Percentiles rank a stretch among this genome's conserved stretches.
Conservation (phyloP, 1,140 invertebrate genomes). For the Hypothenemus hampei region DNA sequence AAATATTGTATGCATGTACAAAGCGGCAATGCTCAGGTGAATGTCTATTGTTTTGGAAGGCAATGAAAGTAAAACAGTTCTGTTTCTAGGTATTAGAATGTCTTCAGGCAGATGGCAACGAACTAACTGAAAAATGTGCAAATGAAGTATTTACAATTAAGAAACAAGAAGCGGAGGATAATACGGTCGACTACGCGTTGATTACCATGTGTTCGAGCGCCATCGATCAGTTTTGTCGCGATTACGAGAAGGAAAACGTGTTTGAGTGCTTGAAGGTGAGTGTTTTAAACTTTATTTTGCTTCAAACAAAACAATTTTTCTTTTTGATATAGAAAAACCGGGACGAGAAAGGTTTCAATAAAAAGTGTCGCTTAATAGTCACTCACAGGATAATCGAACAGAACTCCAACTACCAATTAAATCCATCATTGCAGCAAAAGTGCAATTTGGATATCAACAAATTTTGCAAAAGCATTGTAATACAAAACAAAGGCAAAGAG, state of each 20-base stretch:
- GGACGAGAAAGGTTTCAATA: conserved; percentile 76
- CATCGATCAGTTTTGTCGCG: conserved; percentile 74
- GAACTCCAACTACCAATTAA: conserved; percentile 88
- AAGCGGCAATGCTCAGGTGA: conserved; percentile 73
- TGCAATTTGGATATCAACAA: conserved; percentile 70
- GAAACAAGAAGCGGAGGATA: conserved; percentile 79
- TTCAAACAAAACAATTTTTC: not conserved
- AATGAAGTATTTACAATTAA: conserved; percentile 77
- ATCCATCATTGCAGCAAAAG: conserved; percentile 75
- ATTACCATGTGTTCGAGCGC: conserved; percentile 77
- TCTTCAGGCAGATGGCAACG: conserved; percentile 63
- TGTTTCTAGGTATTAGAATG: conserved; percentile 75
- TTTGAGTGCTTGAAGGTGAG: conserved; percentile 66
- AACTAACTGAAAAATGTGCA: conserved; percentile 67
- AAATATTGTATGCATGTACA: conserved; percentile 66
- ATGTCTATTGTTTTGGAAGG: conserved; percentile 6
- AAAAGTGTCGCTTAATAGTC: conserved; percentile 80
- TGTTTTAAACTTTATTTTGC: not conserved
- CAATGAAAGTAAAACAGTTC: not conserved
- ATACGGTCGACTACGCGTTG: conserved; percentile 79
- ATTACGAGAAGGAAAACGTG: conserved; percentile 61
- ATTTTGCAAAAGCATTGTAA: conserved; percentile 53
- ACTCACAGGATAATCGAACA: conserved; percentile 87
- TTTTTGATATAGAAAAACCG: conserved; percentile 57
- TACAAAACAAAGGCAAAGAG: conserved; percentile 44